phyloP scores from a whole-genome alignment of 2,888 invertebrate genomes.

The Platerodrilus igneus region DNA sequence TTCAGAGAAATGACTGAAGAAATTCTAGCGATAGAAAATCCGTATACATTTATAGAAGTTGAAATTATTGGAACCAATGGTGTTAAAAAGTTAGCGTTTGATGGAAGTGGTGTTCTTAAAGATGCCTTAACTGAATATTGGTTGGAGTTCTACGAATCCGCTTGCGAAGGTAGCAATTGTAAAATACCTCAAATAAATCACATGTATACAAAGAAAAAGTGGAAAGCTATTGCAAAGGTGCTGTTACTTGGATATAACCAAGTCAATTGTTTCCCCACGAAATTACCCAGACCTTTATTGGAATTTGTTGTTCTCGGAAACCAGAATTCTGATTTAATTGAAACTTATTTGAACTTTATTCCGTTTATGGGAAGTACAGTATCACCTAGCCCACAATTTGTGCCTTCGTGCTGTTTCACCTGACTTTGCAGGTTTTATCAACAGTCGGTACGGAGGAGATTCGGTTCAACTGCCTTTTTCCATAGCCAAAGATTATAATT shows the following conservation, averaged over 20 bases:
- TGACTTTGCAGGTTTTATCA: too few relatives aligned
- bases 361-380: neutral
- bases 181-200: slow-evolving; percentile 20
- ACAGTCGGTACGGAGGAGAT: too few relatives aligned
- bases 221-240: slow-evolving; percentile 18
- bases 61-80: slow-evolving; percentile 20
- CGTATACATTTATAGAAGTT: slow-evolving; percentile 12
- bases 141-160: slow-evolving; percentile 14
- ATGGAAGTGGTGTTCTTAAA: slow-evolving; percentile 21
- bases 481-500: too few relatives aligned
- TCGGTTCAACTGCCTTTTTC: too few relatives aligned
- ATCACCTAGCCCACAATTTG: too few relatives aligned
- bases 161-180: slow-evolving; percentile 10
- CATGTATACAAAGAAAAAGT: slow-evolving; percentile 11
- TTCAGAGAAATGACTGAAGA: slow-evolving; percentile 8
- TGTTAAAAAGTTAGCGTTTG: slow-evolving; percentile 14
- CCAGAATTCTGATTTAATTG: neutral
- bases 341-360: neutral
- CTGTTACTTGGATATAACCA: slow-evolving; percentile 19
- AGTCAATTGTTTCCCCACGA: slow-evolving; percentile 17
- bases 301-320: too few relatives aligned
- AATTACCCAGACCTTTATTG: slow-evolving; percentile 10
- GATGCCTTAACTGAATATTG: slow-evolving; percentile 23
- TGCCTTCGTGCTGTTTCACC: too few relatives aligned
- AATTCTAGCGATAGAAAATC: slow-evolving; percentile 6